Conservation (phyloP, 2,113 vertebrate species). For the Archilochus colubris region DNA sequence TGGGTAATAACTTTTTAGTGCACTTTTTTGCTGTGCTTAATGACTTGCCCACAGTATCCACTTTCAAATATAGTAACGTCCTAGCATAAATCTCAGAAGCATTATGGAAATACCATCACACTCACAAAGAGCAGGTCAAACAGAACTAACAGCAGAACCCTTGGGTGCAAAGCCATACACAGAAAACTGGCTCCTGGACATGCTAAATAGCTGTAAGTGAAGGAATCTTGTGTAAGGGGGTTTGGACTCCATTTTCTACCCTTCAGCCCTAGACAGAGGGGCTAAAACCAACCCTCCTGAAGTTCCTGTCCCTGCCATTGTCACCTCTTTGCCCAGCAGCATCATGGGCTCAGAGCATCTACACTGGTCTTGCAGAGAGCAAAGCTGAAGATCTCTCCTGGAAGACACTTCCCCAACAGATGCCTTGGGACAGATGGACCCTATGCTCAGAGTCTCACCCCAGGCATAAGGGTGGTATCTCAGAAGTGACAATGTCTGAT, state of each 20-base stretch:
- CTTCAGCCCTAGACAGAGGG: background rate
- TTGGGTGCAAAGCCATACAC: background rate
- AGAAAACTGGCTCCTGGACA: background rate
- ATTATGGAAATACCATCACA: background rate
- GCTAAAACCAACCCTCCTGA: background rate
- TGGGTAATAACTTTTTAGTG: slow-evolving; percentile 3
- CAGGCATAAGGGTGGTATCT: background rate
- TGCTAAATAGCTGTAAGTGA: background rate
- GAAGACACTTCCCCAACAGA: background rate
- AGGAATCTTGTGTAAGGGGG: background rate
- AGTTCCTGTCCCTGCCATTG: background rate
- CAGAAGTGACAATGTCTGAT: background rate
- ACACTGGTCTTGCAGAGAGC: fast-evolving
- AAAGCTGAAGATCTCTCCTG: background rate
- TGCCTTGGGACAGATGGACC: background rate
- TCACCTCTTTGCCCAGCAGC: background rate
- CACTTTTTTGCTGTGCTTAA: slow-evolving; percentile 34
- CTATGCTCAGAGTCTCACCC: background rate
- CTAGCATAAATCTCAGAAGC: slow-evolving; percentile 3
- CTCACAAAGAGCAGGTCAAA: background rate
- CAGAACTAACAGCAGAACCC: background rate
- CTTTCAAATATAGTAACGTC: background rate
- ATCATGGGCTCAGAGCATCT: background rate
- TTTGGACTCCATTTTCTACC: background rate
- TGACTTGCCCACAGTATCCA: slow-evolving; percentile 6